A percentile compares a stretch with the other conserved stretches of the same genome.
These are phyloP conservation scores for Alcedo quadribrachys DNA, from an alignment of 2,797 vertebrate species.

Conservation along the genomic window DNA sequence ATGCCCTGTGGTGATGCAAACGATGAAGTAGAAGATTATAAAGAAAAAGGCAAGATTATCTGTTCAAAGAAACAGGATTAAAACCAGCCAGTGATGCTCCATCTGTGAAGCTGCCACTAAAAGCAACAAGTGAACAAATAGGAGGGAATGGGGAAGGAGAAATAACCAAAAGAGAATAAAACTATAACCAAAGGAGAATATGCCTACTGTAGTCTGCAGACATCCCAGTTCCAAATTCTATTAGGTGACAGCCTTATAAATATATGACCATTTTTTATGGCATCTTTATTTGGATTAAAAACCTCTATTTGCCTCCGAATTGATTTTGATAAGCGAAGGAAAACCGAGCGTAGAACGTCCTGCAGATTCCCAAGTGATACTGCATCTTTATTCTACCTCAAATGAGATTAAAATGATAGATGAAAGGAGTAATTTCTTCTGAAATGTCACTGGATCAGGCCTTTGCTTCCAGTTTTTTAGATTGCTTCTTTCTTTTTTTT, in stretches of 20 bases:
- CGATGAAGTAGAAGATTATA: not conserved
- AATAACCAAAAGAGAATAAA: not conserved
- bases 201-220: not conserved
- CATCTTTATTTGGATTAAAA: slow-evolving; percentile 19
- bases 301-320: not conserved
- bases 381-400: slow-evolving; percentile 22
- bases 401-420: not conserved
- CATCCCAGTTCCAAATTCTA: not conserved
- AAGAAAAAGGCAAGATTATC: not conserved
- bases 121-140: not conserved
- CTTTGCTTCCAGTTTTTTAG: not conserved
- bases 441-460: slow-evolving; percentile 18
- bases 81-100: not conserved
- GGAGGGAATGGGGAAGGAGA: not conserved
- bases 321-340: slow-evolving; percentile 27
- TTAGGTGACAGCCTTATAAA: not conserved
- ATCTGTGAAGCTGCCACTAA: not conserved
- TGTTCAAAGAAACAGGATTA: not conserved
- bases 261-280: not conserved
- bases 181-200: not conserved
- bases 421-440: not conserved
- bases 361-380: not conserved
- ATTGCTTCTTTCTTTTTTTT: not conserved
- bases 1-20: too few species aligned
- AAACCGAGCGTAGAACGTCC: not conserved